These are phyloP conservation scores for Apodemia hepburni DNA, from an alignment of 2,888 invertebrate species.

Conservation along the genomic window DNA sequence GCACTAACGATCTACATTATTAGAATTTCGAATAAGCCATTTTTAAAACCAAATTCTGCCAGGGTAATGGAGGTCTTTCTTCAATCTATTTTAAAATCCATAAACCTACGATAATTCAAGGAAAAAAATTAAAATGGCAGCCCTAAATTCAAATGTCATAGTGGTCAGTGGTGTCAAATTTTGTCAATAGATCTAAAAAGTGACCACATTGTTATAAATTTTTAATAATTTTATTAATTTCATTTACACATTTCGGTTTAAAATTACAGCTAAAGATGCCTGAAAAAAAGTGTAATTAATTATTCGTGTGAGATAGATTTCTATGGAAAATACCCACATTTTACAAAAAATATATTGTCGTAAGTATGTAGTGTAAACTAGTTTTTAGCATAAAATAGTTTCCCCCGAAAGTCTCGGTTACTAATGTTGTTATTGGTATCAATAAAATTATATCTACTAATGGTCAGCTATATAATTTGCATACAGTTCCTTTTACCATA, in stretches of 20 bases:
- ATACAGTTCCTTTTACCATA: conserved; percentile 59
- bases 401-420: conserved; percentile 45
- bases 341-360: conserved; percentile 55
- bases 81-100: neutral
- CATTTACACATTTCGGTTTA: neutral
- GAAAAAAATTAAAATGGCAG: neutral
- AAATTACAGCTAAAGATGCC: conserved; percentile 29
- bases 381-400: conserved; percentile 39
- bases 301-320: conserved; percentile 50
- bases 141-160: neutral
- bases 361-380: conserved; percentile 47
- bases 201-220: conserved; percentile 43
- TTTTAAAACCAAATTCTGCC: too few species aligned
- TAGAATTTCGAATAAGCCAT: too few species aligned
- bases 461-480: conserved; percentile 64
- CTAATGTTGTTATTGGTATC: conserved; percentile 42
- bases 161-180: conserved; percentile 1
- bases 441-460: conserved; percentile 56
- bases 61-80: neutral
- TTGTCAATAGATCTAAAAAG: conserved; percentile 28
- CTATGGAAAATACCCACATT: conserved; percentile 62
- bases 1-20: too few species aligned
- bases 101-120: neutral
- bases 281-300: conserved; percentile 47
- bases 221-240: conserved; percentile 28